Evolutionary conservation across 1,140 invertebrate species (phyloP), one percentile per base, ranked within the genome.

Genomic region (Apis dorsata): DNA sequence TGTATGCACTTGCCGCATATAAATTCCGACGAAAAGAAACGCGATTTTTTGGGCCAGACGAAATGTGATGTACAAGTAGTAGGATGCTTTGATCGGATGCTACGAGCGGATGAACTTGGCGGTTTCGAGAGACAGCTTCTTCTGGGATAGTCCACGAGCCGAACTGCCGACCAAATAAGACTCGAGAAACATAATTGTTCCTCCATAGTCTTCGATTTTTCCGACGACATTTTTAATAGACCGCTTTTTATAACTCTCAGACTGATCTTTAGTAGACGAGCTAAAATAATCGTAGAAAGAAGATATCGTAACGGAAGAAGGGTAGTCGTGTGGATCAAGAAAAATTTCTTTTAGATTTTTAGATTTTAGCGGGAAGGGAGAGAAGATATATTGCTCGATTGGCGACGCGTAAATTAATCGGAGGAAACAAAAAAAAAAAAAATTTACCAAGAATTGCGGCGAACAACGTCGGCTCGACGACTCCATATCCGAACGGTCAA

Each of bases 401-500:
- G 74, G 34, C 70, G 63, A 85, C 49, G 57, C 11, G 0, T 1
- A 2, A 57, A 76, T 24, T 63, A n/a, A 70, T 70, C 62, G 28
- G 65, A 21, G n/a, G n/a, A 17, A 5, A 57, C 53, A 11, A 55
- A 60, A 51, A 63, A 24, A 19, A 13, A 62, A 24, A 12, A 17
- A 13, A n/a, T 49, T 57, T 65, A 65, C 24, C 65, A 72, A 72
- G 59, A 57, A 68, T 55, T 34, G 77, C 84, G 85, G 68, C 78
- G 69, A 62, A 86, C 85, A 82, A 62, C 63, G 84, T 72, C 68
- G 59, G 78, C 83, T 34, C 86, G 90, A 92, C 84, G 88, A 68
- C 87, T 93, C 92, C 90, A 93, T 93, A 93, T 91, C 90, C 93
- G 93, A 93, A 92, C 88, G 71, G 89, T 93, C 91, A 93, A 93